Evolutionary conservation across 2,113 vertebrate species (phyloP).

Genomic region (Xenotilapia flavipinnis): DNA sequence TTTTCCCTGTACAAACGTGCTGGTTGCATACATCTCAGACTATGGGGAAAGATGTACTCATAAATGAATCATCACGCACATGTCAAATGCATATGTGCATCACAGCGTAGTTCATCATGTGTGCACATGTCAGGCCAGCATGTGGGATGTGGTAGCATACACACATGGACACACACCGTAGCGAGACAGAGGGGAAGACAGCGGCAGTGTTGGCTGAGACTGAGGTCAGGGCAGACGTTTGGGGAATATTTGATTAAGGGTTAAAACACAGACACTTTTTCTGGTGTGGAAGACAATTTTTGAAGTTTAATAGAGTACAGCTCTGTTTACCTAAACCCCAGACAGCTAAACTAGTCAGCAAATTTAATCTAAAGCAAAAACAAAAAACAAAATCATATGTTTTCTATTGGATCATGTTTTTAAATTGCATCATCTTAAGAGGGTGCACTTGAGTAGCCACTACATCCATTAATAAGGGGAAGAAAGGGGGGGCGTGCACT

Average conservation of each 20-base stretch:
- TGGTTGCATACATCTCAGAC: not conserved
- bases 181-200: not conserved
- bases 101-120: not conserved
- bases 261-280: slow-evolving; percentile 10
- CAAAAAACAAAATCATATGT: not conserved
- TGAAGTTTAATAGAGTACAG: not conserved
- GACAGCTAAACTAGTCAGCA: not conserved
- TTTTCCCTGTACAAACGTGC: not conserved
- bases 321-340: not conserved
- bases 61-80: slow-evolving; percentile 19
- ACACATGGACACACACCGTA: not conserved
- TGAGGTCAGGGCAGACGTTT: slow-evolving; percentile 20
- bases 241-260: slow-evolving; percentile 30
- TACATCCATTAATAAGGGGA: slow-evolving; percentile 7
- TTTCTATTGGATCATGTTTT: slow-evolving; percentile 5
- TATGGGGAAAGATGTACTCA: not conserved
- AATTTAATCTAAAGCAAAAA: not conserved
- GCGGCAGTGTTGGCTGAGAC: not conserved
- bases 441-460: slow-evolving; percentile 1
- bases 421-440: slow-evolving; percentile 33
- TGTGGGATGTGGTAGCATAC: not conserved
- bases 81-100: not conserved
- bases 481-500: not conserved
- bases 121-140: not conserved
- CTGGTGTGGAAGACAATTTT: not conserved